Conservation (phyloP, 2,113 vertebrate genomes). For the Urocolius indicus region DNA sequence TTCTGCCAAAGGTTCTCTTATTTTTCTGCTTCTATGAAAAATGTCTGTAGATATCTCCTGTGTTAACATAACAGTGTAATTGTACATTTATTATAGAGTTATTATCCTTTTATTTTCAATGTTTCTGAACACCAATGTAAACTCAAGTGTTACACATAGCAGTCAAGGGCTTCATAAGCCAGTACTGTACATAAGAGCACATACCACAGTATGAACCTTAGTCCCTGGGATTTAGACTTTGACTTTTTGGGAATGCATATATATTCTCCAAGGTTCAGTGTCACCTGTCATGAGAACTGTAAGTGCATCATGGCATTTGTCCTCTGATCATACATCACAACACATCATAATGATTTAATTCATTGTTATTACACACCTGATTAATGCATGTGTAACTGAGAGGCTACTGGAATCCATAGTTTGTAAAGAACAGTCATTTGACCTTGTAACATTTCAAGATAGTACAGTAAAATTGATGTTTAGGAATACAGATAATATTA, state of each 20-base stretch:
- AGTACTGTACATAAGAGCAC: fast-evolving
- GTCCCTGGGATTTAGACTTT: not conserved
- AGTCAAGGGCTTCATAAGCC: not conserved
- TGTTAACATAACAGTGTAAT: not conserved
- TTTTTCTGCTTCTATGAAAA: not conserved
- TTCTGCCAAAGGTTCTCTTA: not conserved
- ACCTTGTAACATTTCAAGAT: not conserved
- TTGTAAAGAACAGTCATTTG: not conserved
- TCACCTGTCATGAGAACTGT: not conserved
- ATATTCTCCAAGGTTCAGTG: not conserved
- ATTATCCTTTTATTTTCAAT: not conserved
- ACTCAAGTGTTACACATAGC: not conserved
- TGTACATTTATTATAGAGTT: not conserved
- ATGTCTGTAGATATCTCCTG: not conserved
- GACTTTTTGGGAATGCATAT: not conserved
- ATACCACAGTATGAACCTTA: no score
- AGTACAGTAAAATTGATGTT: not conserved
- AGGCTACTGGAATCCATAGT: not conserved
- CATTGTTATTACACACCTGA: not conserved
- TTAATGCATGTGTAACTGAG: not conserved
- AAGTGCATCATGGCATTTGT: not conserved
- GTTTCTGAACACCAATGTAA: not conserved
- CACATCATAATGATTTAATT: fast-evolving
- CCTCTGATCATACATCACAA: not conserved
- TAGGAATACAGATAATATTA: not conserved